phyloP scores from a whole-genome alignment of 2,797 vertebrate genomes.

The Eulemur rubriventer region DNA sequence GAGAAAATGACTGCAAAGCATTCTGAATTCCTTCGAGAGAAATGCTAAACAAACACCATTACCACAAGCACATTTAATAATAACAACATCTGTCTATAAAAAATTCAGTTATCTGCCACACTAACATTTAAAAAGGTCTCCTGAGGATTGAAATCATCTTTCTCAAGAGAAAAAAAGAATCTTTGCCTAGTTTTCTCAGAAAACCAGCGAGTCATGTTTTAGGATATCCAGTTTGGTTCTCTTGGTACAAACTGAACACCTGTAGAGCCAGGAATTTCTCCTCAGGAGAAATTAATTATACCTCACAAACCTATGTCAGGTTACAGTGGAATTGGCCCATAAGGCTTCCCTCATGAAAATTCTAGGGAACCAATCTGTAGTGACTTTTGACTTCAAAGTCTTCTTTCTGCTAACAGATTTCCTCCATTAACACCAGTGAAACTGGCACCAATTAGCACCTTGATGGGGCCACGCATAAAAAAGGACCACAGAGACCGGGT shows the following conservation, averaged over 20 bases:
- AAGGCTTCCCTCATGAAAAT: conserved; percentile 52
- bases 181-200: conserved; percentile 46
- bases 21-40: conserved; percentile 33
- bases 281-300: conserved; percentile 45
- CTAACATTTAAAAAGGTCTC: conserved; percentile 64
- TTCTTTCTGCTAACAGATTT: conserved; percentile 66
- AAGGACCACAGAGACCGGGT: conserved; percentile 7
- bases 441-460: conserved; percentile 68
- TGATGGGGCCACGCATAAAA: conserved; percentile 57
- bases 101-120: conserved; percentile 28
- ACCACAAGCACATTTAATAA: conserved; percentile 54
- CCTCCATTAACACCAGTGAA: not conserved
- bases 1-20: conserved; percentile 28
- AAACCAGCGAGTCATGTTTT: conserved; percentile 22
- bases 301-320: not conserved
- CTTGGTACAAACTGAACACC: not conserved
- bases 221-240: not conserved
- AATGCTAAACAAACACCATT: conserved; percentile 62
- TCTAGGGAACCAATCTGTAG: conserved; percentile 42
- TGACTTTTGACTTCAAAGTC: conserved; percentile 66
- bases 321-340: not conserved
- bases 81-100: conserved; percentile 63
- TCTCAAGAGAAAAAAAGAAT: conserved; percentile 46
- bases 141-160: conserved; percentile 56
- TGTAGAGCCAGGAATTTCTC: not conserved